Conservation (phyloP, 2,797 vertebrate genomes). For the Dicrostonyx torquatus region DNA sequence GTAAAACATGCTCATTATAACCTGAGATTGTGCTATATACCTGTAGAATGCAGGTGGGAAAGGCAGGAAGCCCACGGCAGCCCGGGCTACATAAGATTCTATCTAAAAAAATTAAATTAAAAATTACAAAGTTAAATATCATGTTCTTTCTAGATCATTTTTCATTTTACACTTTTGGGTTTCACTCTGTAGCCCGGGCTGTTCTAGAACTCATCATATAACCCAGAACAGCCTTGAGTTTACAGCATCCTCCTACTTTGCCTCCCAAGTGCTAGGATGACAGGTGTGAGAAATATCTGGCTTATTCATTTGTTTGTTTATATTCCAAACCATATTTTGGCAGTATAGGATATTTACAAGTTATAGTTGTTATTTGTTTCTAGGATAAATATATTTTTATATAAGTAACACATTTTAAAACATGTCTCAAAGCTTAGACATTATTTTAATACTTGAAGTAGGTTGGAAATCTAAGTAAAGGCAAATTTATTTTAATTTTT, state of each 20-base stretch:
- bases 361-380: conserved; percentile 1
- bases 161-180: not conserved
- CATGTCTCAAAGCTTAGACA: not conserved
- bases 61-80: not conserved
- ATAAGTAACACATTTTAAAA: not conserved
- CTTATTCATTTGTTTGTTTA: conserved; percentile 21
- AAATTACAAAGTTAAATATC: not conserved
- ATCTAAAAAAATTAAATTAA: not conserved
- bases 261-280: not conserved
- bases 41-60: not conserved
- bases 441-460: not conserved
- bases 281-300: not conserved
- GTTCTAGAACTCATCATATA: not conserved
- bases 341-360: not conserved
- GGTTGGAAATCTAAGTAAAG: not conserved
- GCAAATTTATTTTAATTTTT: not conserved
- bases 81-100: not conserved
- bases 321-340: not conserved
- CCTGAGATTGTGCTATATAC: not conserved
- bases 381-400: not conserved
- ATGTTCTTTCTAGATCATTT: not conserved
- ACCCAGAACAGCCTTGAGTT: not conserved
- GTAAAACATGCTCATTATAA: not conserved
- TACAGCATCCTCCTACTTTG: not conserved
- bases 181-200: not conserved